A percentile compares a stretch with the other conserved stretches of the same genome.
These are phyloP conservation scores for Pipistrellus pipistrellus DNA, from an alignment of 2,797 vertebrate species.

Conservation along the genomic window DNA sequence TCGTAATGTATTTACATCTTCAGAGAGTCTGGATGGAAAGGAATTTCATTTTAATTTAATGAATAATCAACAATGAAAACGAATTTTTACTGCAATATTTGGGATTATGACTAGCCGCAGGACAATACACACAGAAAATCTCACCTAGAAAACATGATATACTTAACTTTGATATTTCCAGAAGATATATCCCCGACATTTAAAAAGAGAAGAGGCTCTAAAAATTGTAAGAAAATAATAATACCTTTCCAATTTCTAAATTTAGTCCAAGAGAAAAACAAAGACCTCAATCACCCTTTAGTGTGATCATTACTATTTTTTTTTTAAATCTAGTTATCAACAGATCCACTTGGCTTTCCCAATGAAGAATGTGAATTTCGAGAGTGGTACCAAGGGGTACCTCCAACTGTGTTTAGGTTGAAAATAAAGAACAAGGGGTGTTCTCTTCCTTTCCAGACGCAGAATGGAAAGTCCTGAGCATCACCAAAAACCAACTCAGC, in stretches of 20 bases:
- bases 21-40: constrained; percentile 13
- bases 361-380: background rate
- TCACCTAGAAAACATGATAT: background rate
- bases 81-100: background rate
- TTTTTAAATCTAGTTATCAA: background rate
- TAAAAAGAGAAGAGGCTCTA: background rate
- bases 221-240: background rate
- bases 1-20: constrained; percentile 65
- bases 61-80: constrained; percentile 58
- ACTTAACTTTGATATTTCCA: background rate
- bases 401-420: background rate
- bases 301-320: background rate
- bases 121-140: constrained; percentile 46
- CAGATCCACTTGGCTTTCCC: background rate
- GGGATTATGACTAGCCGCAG: constrained; percentile 28
- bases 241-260: background rate
- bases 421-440: background rate
- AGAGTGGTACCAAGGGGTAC: background rate
- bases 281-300: background rate
- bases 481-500: background rate
- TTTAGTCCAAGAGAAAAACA: constrained; percentile 35
- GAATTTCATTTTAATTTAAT: constrained; percentile 72
- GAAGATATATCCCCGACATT: background rate
- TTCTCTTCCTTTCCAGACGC: background rate
- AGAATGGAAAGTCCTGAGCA: background rate